These are phyloP conservation scores for Odobenus rosmarus DNA, from an alignment of 2,113 vertebrate genomes.

Conservation along the genomic window DNA sequence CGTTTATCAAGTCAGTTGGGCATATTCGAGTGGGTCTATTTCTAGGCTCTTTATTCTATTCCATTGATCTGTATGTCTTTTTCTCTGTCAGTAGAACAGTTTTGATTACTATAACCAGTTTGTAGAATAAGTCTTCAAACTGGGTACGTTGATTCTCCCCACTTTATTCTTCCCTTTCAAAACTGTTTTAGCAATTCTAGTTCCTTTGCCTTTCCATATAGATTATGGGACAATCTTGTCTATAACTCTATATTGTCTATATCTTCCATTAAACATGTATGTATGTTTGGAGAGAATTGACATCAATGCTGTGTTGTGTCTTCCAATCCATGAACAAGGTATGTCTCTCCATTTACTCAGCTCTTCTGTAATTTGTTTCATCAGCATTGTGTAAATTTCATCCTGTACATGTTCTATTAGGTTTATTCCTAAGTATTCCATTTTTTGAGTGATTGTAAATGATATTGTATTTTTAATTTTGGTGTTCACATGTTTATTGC, in stretches of 20 bases:
- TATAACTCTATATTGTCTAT: background rate
- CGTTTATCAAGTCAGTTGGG: background rate
- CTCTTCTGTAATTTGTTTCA: background rate
- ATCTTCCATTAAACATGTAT: background rate
- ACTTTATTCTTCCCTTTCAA: background rate
- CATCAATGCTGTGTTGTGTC: too few relatives aligned
- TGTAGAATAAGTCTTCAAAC: too few relatives aligned
- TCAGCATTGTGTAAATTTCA: background rate
- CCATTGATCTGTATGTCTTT: background rate
- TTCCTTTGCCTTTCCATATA: background rate
- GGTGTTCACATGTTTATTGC: background rate
- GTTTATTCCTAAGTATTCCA: background rate
- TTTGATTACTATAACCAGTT: background rate
- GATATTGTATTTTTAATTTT: background rate
- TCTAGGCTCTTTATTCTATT: background rate
- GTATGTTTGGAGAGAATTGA: background rate
- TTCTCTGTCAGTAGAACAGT: background rate
- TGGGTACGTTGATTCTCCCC: background rate
- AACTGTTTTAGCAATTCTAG: background rate
- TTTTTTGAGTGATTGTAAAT: background rate
- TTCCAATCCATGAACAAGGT: background rate
- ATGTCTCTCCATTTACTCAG: background rate
- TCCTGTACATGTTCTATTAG: background rate
- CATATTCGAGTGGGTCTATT: background rate
- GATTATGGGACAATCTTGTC: background rate